Evolutionary conservation across 2,888 invertebrate genomes (phyloP).

Genomic region (Microplitis deprimator): DNA sequence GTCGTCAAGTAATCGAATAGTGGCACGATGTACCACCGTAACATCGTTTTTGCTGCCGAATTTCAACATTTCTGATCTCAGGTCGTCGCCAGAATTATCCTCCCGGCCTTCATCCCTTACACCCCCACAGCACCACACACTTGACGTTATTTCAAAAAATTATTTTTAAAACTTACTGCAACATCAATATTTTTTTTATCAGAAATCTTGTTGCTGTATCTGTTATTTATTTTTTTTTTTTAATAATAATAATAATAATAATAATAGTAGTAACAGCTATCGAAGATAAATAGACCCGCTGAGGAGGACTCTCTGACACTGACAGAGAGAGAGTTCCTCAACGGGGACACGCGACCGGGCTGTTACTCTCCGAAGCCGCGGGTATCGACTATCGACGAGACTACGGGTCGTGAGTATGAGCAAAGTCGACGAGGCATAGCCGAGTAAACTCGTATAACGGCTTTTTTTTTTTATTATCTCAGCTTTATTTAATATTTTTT

Average conservation of each 20-base stretch:
- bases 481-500: neutral
- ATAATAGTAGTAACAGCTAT: neutral
- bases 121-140: constrained; percentile 67
- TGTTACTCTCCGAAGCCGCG: constrained; percentile 40
- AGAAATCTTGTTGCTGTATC: neutral
- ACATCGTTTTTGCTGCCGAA: constrained; percentile 73
- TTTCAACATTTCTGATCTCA: constrained; percentile 72
- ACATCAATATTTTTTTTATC: constrained; percentile 22
- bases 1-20: constrained; percentile 90
- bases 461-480: constrained; percentile 6
- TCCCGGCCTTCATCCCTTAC: constrained; percentile 67
- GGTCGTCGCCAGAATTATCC: constrained; percentile 67
- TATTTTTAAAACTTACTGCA: neutral
- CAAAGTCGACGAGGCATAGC: constrained; percentile 37
- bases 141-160: constrained; percentile 50
- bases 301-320: constrained; percentile 24
- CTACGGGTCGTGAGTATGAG: constrained; percentile 30
- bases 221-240: neutral
- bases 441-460: constrained; percentile 22
- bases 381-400: constrained; percentile 40
- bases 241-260: neutral
- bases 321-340: constrained; percentile 30
- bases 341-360: constrained; percentile 36
- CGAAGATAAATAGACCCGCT: constrained; percentile 8
- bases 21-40: constrained; percentile 73